phyloP scores from a whole-genome alignment of 2,888 invertebrate species.

The Tetragnatha montana region DNA sequence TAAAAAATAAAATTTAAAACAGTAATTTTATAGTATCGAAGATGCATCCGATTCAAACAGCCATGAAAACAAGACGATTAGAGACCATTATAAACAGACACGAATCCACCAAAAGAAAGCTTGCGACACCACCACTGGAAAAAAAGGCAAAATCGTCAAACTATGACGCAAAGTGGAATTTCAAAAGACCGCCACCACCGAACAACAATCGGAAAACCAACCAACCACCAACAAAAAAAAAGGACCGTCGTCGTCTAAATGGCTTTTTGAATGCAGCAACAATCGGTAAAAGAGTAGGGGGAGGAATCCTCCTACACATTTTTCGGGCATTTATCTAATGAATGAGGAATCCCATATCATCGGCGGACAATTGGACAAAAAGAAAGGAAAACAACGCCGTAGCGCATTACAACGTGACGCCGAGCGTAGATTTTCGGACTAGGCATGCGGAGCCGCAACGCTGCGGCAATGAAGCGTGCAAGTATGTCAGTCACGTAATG shows the following conservation, averaged over 20 bases:
- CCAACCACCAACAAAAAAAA: constrained; percentile 11
- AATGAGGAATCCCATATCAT: constrained; percentile 17
- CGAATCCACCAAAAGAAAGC: background rate
- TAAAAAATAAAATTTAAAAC: no score
- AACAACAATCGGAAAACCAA: constrained; percentile 8
- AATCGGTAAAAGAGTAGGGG: constrained; percentile 7
- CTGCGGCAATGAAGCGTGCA: constrained; percentile 29
- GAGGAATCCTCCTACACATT: constrained; percentile 15
- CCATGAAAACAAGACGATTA: background rate
- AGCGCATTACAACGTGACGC: constrained; percentile 35
- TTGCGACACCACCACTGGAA: background rate
- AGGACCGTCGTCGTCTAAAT: background rate
- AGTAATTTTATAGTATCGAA: no score
- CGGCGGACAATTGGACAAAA: constrained; percentile 26
- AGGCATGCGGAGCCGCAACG: constrained; percentile 43
- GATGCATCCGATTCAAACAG: no score
- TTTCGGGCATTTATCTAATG: background rate
- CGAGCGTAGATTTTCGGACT: constrained; percentile 38
- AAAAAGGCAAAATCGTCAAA: background rate
- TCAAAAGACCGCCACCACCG: background rate
- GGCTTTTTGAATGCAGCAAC: constrained; percentile 13
- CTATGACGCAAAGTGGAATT: background rate
- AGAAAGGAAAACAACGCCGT: constrained; percentile 18
- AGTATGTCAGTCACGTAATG: constrained; percentile 49
- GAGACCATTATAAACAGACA: background rate